Base-by-base conservation (phyloP, 2,888 invertebrate species). In the Ormyrus thymus region DNA sequence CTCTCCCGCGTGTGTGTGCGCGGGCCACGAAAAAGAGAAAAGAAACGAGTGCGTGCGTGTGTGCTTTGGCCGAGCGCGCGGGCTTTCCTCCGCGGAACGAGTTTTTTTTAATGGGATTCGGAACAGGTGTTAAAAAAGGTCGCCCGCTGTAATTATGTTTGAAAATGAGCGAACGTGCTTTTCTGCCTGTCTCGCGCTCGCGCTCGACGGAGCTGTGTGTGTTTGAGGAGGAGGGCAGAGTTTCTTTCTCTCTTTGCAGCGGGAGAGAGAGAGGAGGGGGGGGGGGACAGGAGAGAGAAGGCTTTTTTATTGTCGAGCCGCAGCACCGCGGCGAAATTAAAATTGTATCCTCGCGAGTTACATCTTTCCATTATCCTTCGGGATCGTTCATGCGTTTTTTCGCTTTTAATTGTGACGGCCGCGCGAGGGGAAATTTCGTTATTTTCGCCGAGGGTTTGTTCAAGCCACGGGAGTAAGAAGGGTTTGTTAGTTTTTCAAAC, bases 21-120 rank as follows among this genome's bases (percentile, higher is more conserved):
- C 45, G 15, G 56, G 7, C 9, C 29, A 6, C 4, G 11, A 15
- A 29, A 66, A 11, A 6, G 43, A 59, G 6, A 29, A n/a, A n/a
- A n/a, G n/a, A 43, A 45, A 11, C 6, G 43, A 59, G 45, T 45
- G 61, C 10, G 45, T 1, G 15, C 13, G 64, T 48, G 13, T 7
- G 13, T 13, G 64, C 11, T 51, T 15, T 51, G 65, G 15, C 15
- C 10, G 11, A 9, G 29, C 46, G 29, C n/a, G n/a, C 11, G 56
- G 69, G n/a, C 29, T 29, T 29, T 29, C 4, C 29, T 4, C 29
- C 3, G 29, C 29, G 29, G 29, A 29, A 29, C 29, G 29, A 29
- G 61, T 43, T 71, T 50, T 51, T 73, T 70, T 78, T 74, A 78
- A 78, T 78, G 78, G 68, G 73, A 61, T 74, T 61, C 69, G 69